Evolutionary conservation across 2,113 vertebrate genomes (phyloP).

Genomic region (Microtus oregoni): DNA sequence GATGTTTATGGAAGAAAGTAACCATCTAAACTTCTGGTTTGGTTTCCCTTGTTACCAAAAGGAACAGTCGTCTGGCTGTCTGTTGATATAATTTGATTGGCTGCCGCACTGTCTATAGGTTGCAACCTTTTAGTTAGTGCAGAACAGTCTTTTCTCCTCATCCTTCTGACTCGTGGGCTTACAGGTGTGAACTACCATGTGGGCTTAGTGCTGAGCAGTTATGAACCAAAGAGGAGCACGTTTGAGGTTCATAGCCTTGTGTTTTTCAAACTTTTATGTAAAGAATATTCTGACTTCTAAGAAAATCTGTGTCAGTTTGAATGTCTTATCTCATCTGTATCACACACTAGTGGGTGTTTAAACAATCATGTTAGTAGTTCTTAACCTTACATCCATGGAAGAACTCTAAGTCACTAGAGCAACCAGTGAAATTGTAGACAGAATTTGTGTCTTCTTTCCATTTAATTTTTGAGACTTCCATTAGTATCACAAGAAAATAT

Average conservation of each 20-base stretch:
- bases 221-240: background rate
- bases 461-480: background rate
- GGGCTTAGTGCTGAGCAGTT: background rate
- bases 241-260: background rate
- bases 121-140: background rate
- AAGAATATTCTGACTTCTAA: background rate
- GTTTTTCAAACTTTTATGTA: background rate
- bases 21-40: background rate
- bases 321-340: background rate
- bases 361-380: background rate
- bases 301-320: conserved; percentile 14
- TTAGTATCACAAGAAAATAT: background rate
- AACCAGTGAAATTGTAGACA: background rate
- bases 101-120: background rate
- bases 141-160: background rate
- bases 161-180: background rate
- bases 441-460: background rate
- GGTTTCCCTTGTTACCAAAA: background rate
- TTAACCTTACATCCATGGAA: background rate
- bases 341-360: background rate
- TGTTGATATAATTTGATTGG: background rate
- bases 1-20: conserved; percentile 40
- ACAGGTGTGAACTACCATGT: background rate
- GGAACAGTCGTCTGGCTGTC: background rate
- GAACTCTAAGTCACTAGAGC: background rate